Conservation (phyloP, 2,113 vertebrate species). For the Crotalus horridus region DNA sequence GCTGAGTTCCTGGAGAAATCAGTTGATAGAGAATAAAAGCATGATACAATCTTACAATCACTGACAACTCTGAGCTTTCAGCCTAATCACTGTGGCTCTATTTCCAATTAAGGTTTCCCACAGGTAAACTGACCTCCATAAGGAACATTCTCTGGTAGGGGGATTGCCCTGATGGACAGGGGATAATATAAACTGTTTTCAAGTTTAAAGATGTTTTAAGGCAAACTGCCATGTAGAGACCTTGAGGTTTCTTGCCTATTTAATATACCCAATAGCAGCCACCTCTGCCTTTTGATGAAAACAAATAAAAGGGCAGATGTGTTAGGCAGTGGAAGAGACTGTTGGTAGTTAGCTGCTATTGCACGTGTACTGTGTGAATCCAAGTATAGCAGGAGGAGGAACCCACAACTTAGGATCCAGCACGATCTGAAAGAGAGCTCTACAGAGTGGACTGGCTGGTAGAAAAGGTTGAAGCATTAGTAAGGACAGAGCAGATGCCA, state of each 20-base stretch:
- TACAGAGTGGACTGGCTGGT: neutral
- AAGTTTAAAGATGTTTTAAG: neutral
- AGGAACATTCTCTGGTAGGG: neutral
- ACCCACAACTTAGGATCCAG: neutral
- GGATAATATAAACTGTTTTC: neutral
- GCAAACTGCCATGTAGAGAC: neutral
- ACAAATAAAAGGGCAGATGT: neutral
- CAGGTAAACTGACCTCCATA: neutral
- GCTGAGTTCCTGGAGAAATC: neutral
- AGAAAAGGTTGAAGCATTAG: neutral
- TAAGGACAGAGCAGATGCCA: neutral
- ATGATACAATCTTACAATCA: neutral
- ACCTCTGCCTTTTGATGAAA: neutral
- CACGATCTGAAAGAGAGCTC: neutral
- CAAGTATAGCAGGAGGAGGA: neutral
- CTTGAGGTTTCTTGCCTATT: neutral
- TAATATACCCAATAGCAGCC: neutral
- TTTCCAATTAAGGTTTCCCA: neutral
- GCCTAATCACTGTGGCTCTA: neutral
- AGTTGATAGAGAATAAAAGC: neutral
- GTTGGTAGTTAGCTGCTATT: neutral
- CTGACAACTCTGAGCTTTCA: neutral
- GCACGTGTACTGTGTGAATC: neutral
- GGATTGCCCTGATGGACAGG: neutral
- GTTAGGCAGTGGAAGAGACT: neutral